Evolutionary conservation across 2,888 invertebrate species (phyloP).

Genomic region (Pheosia tremula): DNA sequence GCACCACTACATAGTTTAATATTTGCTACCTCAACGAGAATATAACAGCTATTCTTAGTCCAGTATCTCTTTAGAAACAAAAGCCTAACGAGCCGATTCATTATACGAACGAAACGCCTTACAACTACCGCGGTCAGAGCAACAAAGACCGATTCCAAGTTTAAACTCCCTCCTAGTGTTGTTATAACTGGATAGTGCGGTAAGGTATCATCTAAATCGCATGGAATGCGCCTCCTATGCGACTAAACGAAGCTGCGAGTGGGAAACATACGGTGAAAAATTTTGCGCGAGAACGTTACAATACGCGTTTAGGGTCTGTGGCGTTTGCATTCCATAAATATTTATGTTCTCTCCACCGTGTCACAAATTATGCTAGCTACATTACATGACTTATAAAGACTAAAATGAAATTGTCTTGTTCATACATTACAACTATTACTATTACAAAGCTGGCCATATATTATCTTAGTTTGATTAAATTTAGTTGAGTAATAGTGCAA

Average conservation of each 20-base stretch:
- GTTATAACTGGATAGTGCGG: constrained; percentile 11
- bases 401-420: no score
- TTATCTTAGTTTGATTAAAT: no score
- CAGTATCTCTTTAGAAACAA: constrained; percentile 12
- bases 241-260: constrained; percentile 21
- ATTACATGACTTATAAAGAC: no score
- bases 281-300: constrained; percentile 10
- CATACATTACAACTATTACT: no score
- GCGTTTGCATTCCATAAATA: no score
- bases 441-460: no score
- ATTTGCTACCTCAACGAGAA: not conserved
- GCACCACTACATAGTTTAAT: no score
- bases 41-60: not conserved
- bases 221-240: constrained; percentile 35
- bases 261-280: constrained; percentile 32
- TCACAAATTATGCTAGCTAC: no score
- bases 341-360: no score
- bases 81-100: constrained; percentile 23
- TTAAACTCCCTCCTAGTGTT: constrained; percentile 47
- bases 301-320: not conserved
- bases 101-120: constrained; percentile 25
- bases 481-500: no score
- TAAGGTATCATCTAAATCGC: constrained; percentile 48
- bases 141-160: constrained; percentile 35
- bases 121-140: constrained; percentile 29